Evolutionary conservation across 1,140 invertebrate genomes (phyloP).

Genomic region (Conus betulinus): DNA sequence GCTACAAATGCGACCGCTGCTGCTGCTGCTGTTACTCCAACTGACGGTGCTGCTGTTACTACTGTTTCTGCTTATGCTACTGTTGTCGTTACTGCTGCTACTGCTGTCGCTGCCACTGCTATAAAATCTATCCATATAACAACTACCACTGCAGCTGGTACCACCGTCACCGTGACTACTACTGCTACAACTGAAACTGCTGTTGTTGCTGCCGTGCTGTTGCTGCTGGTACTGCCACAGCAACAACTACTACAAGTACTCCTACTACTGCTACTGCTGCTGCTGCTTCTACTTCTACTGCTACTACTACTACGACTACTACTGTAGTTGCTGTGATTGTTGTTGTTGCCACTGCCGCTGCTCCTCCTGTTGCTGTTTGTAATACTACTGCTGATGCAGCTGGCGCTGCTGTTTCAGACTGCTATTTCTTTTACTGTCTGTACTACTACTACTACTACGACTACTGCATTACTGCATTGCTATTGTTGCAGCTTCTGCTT

Average conservation of each 20-base stretch:
- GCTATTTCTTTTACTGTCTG: background rate
- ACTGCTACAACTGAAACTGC: conserved; percentile 42
- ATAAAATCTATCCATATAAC: conserved; percentile 38
- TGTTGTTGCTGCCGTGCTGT: conserved; percentile 25
- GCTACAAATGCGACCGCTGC: conserved; percentile 32
- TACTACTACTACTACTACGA: conserved; percentile 4
- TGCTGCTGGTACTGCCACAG: conserved; percentile 33
- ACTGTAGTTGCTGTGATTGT: conserved; percentile 21
- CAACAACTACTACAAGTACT: background rate
- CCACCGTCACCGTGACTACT: conserved; percentile 33
- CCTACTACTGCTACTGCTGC: conserved; percentile 15
- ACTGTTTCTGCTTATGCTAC: conserved; percentile 24
- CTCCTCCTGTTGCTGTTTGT: conserved; percentile 17
- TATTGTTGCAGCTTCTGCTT: too few species aligned
- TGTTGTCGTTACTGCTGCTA: conserved; percentile 36
- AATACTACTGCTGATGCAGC: conserved; percentile 18
- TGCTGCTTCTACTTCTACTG: conserved; percentile 24
- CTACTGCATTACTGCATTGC: background rate
- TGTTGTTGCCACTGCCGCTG: conserved; percentile 35
- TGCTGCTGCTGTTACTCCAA: too few species aligned
- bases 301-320: conserved; percentile 17
- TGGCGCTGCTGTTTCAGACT: background rate
- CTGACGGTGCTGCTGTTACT: conserved; percentile 5
- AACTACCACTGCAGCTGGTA: conserved; percentile 41
- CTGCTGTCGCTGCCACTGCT: conserved; percentile 38